Base-by-base conservation (phyloP, 2,113 vertebrate genomes). In the Neotoma lepida region DNA sequence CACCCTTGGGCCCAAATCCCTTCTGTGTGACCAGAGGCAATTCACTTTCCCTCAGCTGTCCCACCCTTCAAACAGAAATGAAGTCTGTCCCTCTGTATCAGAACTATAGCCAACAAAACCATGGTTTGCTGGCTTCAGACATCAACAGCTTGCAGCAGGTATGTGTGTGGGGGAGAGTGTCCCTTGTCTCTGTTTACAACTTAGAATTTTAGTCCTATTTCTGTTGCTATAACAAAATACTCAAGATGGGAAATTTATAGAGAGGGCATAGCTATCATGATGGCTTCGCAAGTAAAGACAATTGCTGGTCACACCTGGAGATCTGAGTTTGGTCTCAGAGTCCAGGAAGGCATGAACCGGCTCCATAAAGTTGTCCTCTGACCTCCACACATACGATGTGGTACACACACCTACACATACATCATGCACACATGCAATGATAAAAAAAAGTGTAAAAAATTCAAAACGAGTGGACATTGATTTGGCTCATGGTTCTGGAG, bases 151-250 rank as follows among this genome's bases (percentile, higher is more conserved):
- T 24, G 8, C 35, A 71, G 66, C 58, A 9, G 7, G 58, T 18
- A 35, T 4, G 66, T 18, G 35, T 35, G 24, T 0, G 35, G 30
- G 9, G 3, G 49, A 7, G 51, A n/a, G 24, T 61, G 33, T 70
- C 4, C 2, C 33, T 91, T 9, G 1, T 28, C 1, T 22, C 44
- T 1, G 1, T 0, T 54, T 2, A 7, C 0, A 24, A 13, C 35
- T 0, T 56, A 51, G 15, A 49, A 26, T 51, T 35, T 41, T 63
- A 41, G 35, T 73, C 41, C 58, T 77, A 78, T 39, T 93, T 61
- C 68, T n/a, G 28, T 61, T 70, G 33, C 33, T 39, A 9, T 77
- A 46, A 46, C 71, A 78, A 39, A 70, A 49, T n/a, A 33, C 12
- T 51, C 26, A 6, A 35, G 71, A 35, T 54, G 24, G 35, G 17